These are phyloP conservation scores for Caenorhabditis sp. DNA, from an alignment of 2,888 invertebrate species.

Conservation along the genomic window DNA sequence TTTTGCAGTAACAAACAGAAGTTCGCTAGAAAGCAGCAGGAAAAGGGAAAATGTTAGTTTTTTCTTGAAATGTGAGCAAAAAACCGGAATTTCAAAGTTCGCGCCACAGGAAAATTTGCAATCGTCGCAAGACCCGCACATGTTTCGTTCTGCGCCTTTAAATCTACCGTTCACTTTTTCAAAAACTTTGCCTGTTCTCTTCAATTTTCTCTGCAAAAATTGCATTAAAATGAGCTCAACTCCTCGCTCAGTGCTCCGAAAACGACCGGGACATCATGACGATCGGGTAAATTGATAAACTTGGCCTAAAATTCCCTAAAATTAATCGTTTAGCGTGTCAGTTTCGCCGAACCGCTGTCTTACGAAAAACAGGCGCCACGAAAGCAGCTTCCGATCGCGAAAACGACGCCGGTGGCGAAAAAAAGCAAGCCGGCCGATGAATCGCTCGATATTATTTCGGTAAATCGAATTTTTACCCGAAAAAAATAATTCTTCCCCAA, in stretches of 20 bases:
- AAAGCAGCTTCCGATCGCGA: background rate
- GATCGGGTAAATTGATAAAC: constrained; percentile 22
- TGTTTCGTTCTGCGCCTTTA: too few species aligned
- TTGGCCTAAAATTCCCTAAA: background rate
- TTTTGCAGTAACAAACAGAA: too few species aligned
- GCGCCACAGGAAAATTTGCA: too few species aligned
- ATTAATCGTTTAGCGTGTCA: constrained; percentile 6
- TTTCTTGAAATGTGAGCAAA: too few species aligned
- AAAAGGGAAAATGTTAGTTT: too few species aligned
- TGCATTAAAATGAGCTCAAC: constrained; percentile 24
- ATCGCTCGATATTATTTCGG: background rate
- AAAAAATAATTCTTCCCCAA: background rate
- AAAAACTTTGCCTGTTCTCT: background rate
- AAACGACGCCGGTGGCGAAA: background rate
- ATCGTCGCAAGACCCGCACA: too few species aligned
- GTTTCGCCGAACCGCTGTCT: background rate
- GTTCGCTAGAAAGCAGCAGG: too few species aligned
- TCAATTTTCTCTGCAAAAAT: background rate
- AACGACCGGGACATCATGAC: constrained; percentile 16
- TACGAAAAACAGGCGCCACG: background rate
- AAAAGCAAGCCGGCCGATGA: background rate
- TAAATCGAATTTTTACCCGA: background rate
- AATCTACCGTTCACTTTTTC: too few species aligned
- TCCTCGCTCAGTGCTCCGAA: constrained; percentile 41
- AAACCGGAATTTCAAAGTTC: too few species aligned